These are phyloP conservation scores for Hemichromis elongatus DNA, from an alignment of 2,113 vertebrate genomes.

Conservation along the genomic window DNA sequence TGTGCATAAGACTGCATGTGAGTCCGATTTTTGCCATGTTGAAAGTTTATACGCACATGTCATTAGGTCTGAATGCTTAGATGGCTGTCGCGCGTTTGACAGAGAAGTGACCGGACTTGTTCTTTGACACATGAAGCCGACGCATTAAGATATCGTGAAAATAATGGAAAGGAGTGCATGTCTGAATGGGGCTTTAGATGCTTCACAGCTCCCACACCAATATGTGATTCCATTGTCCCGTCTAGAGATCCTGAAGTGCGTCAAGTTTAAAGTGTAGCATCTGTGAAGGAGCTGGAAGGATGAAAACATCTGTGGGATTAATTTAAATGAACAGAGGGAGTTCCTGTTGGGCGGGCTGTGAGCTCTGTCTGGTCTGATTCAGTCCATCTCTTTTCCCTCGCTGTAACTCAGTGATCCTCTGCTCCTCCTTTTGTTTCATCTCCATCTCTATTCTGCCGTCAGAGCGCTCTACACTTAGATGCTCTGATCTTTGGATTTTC, in stretches of 20 bases:
- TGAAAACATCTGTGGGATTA: slow-evolving; percentile 65
- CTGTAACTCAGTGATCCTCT: slow-evolving; percentile 58
- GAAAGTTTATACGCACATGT: background rate
- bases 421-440: slow-evolving; percentile 57
- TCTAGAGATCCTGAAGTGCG: slow-evolving; percentile 31
- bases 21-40: fast-evolving
- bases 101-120: background rate
- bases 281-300: slow-evolving; percentile 46
- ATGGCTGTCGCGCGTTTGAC: background rate
- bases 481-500: slow-evolving; percentile 74
- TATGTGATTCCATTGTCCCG: slow-evolving; percentile 1
- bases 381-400: slow-evolving; percentile 69
- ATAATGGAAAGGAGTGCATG: background rate
- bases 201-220: background rate
- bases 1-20: background rate
- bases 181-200: background rate
- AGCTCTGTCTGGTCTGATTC: slow-evolving; percentile 74
- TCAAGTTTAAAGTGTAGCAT: slow-evolving; percentile 47
- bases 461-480: slow-evolving; percentile 64
- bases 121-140: background rate
- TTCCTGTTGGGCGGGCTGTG: slow-evolving; percentile 61
- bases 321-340: slow-evolving; percentile 72
- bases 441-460: slow-evolving; percentile 55
- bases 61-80: background rate
- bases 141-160: background rate